Evolutionary conservation across 2,113 vertebrate genomes (phyloP).

Genomic region (Thamnaconus septentrionalis): DNA sequence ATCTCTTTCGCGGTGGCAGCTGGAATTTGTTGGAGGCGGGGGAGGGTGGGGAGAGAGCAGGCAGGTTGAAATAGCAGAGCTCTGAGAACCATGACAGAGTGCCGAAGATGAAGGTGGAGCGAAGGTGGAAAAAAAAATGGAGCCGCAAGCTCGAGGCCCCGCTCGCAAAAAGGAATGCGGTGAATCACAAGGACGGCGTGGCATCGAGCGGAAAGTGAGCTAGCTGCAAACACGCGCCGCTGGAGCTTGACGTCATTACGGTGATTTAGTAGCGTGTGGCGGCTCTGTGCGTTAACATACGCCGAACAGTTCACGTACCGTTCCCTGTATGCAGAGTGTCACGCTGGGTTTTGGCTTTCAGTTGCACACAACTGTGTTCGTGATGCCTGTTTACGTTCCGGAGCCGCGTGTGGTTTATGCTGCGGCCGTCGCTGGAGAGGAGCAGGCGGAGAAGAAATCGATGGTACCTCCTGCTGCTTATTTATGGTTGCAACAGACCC

Average conservation of each 20-base stretch:
- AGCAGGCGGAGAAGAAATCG: constrained; percentile 58
- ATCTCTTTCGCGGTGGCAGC: constrained; percentile 56
- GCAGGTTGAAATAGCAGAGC: constrained; percentile 58
- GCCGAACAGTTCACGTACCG: constrained; percentile 14
- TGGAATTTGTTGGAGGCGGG: constrained; percentile 59
- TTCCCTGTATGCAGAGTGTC: background rate
- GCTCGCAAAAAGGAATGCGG: constrained; percentile 26
- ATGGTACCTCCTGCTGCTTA: constrained; percentile 66
- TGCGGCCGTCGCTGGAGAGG: constrained; percentile 29
- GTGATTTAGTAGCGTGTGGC: too few species aligned
- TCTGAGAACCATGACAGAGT: constrained; percentile 49
- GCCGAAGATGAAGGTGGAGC: constrained; percentile 40
- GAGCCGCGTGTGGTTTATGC: constrained; percentile 58
- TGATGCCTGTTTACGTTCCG: constrained; percentile 38
- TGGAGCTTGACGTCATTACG: too few species aligned
- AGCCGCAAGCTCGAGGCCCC: constrained; percentile 8
- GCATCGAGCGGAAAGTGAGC: constrained; percentile 14
- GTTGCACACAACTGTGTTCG: constrained; percentile 18
- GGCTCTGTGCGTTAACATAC: background rate
- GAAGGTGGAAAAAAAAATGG: constrained; percentile 19
- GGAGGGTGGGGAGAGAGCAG: constrained; percentile 21
- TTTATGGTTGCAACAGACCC: constrained; percentile 74
- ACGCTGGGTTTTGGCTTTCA: constrained; percentile 14
- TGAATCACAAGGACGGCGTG: constrained; percentile 36
- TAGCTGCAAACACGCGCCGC: too few species aligned